Conservation (phyloP, 2,113 vertebrate species). For the Petrocephalus zakoni region DNA sequence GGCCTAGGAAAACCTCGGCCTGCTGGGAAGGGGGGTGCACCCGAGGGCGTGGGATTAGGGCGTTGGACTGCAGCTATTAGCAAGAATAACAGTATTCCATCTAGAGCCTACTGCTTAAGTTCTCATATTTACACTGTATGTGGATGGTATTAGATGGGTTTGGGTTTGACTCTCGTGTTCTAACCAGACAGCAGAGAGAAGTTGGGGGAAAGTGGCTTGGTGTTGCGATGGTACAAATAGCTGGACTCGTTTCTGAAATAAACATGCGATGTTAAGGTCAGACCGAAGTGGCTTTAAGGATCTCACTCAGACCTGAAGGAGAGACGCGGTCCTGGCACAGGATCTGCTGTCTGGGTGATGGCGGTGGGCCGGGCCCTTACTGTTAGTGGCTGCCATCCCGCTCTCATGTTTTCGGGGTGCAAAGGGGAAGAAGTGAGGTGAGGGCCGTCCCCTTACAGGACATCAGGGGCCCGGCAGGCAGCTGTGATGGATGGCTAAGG, state of each 20-base stretch:
- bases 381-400: too few species aligned
- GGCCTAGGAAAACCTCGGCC: conserved; percentile 73
- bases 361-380: neutral
- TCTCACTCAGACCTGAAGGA: neutral
- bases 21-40: conserved; percentile 60
- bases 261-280: neutral
- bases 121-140: conserved; percentile 65
- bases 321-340: neutral
- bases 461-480: conserved; percentile 75
- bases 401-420: neutral
- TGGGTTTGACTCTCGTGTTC: conserved; percentile 38
- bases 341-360: neutral
- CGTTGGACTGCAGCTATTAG: conserved; percentile 87
- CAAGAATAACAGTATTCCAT: conserved; percentile 46
- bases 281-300: neutral
- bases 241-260: neutral
- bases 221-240: neutral
- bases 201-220: neutral
- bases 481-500: conserved; percentile 75
- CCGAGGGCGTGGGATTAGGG: conserved; percentile 28
- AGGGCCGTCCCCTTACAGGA: conserved; percentile 48
- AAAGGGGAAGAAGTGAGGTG: conserved; percentile 20
- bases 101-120: conserved; percentile 72
- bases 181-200: conserved; percentile 30
- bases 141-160: conserved; percentile 38